These are phyloP conservation scores for Oeneis ivallda DNA, from an alignment of 2,888 invertebrate species.

Conservation along the genomic window DNA sequence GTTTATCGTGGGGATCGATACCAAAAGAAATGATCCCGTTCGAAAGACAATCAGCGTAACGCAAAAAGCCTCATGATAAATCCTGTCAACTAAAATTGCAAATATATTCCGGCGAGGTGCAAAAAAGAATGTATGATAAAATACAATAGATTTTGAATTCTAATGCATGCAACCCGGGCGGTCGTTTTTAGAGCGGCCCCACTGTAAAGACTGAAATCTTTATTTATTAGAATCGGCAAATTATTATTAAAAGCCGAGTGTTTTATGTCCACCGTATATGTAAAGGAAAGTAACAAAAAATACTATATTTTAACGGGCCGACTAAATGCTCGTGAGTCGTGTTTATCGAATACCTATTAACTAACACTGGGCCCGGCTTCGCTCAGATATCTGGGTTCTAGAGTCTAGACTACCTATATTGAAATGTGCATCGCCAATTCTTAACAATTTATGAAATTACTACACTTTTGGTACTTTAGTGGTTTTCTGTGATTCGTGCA, in stretches of 20 bases:
- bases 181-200: slow-evolving; percentile 71
- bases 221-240: slow-evolving; percentile 80
- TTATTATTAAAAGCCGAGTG: slow-evolving; percentile 69
- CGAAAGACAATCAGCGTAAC: slow-evolving; percentile 44
- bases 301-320: slow-evolving; percentile 20
- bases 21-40: slow-evolving; percentile 39
- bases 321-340: not conserved
- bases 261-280: slow-evolving; percentile 64
- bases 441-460: too few species aligned
- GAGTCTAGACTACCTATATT: too few species aligned
- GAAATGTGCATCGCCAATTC: too few species aligned
- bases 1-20: slow-evolving; percentile 41
- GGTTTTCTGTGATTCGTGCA: too few species aligned
- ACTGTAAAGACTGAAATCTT: slow-evolving; percentile 74
- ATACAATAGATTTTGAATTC: slow-evolving; percentile 74
- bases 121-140: slow-evolving; percentile 79
- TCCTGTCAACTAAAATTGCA: slow-evolving; percentile 63
- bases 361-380: not conserved
- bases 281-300: slow-evolving; percentile 33
- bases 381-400: too few species aligned
- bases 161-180: slow-evolving; percentile 75
- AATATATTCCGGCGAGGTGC: slow-evolving; percentile 71
- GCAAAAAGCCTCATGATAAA: slow-evolving; percentile 49
- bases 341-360: not conserved
- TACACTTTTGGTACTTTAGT: too few species aligned